A percentile compares a stretch with the other conserved stretches of the same genome.
Conservation (phyloP, 2,113 vertebrate species). For the Drymodes brunneopygia region DNA sequence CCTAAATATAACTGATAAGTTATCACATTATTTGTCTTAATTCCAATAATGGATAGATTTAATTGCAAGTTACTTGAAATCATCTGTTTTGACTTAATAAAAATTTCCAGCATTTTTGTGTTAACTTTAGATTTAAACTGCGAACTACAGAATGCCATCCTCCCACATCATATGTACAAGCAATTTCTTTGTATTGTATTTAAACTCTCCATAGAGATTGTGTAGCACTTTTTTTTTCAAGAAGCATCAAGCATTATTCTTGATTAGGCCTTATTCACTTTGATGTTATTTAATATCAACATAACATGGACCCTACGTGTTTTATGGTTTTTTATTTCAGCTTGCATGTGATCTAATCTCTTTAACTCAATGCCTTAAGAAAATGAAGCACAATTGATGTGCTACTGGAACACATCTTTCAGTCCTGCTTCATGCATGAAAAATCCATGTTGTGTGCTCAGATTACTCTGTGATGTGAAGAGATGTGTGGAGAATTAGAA, state of each 20-base stretch:
- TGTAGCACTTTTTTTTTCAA: neutral
- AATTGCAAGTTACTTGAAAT: neutral
- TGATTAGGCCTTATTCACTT: neutral
- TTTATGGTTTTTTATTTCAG: neutral
- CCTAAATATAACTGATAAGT: neutral
- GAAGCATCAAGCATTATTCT: neutral
- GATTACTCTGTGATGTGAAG: neutral
- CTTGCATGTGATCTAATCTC: neutral
- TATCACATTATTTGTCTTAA: neutral
- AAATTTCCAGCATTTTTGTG: neutral
- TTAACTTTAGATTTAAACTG: neutral
- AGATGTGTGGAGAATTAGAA: neutral
- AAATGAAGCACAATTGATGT: neutral
- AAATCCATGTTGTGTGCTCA: neutral
- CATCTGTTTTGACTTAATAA: neutral
- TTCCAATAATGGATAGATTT: neutral
- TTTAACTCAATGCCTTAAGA: neutral
- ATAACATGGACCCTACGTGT: fast-evolving
- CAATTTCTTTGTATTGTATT: neutral
- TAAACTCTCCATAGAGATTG: neutral
- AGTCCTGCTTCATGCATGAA: neutral
- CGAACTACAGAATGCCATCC: neutral
- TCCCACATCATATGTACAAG: neutral
- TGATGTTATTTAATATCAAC: neutral
- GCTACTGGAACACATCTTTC: neutral